Evolutionary conservation across 1,140 invertebrate genomes (phyloP).

Genomic region (Drosophila kanapiae): DNA sequence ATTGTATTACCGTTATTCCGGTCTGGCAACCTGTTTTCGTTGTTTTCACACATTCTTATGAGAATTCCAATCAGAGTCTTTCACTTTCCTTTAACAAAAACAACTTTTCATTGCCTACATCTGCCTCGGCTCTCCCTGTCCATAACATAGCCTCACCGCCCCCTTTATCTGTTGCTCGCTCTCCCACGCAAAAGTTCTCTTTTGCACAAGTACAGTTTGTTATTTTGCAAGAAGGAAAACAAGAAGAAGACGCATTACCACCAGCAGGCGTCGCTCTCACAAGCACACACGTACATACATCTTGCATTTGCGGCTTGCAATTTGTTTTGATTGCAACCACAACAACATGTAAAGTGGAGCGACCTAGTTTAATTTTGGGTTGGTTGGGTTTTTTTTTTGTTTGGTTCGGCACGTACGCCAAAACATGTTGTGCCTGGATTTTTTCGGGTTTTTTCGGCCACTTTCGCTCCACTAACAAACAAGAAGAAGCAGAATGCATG

Average conservation of each 20-base stretch:
- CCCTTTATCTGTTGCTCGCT: neutral
- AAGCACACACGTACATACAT: slow-evolving; percentile 12
- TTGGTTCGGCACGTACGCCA: slow-evolving; percentile 35
- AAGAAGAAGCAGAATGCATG: slow-evolving; percentile 27
- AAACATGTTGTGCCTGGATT: slow-evolving; percentile 44
- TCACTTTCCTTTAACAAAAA: slow-evolving; percentile 67
- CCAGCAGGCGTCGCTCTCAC: slow-evolving; percentile 18
- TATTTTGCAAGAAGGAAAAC: slow-evolving; percentile 32
- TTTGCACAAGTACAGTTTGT: slow-evolving; percentile 57
- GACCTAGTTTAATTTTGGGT: slow-evolving; percentile 44
- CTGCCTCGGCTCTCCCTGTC: neutral
- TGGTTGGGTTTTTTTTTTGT: neutral
- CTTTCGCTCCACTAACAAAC: slow-evolving; percentile 31
- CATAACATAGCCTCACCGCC: neutral
- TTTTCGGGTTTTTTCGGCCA: slow-evolving; percentile 23
- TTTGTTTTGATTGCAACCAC: slow-evolving; percentile 41
- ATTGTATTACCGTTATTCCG: slow-evolving; percentile 53
- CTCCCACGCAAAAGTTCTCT: slow-evolving; percentile 27
- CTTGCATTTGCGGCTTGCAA: slow-evolving; percentile 11
- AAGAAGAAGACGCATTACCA: slow-evolving; percentile 13
- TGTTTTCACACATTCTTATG: slow-evolving; percentile 71
- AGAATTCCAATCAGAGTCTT: slow-evolving; percentile 82
- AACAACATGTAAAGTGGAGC: slow-evolving; percentile 20
- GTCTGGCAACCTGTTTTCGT: slow-evolving; percentile 60
- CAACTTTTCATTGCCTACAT: slow-evolving; percentile 19